Evolutionary conservation across 2,113 vertebrate species (phyloP).

Genomic region (Silurus asotus): DNA sequence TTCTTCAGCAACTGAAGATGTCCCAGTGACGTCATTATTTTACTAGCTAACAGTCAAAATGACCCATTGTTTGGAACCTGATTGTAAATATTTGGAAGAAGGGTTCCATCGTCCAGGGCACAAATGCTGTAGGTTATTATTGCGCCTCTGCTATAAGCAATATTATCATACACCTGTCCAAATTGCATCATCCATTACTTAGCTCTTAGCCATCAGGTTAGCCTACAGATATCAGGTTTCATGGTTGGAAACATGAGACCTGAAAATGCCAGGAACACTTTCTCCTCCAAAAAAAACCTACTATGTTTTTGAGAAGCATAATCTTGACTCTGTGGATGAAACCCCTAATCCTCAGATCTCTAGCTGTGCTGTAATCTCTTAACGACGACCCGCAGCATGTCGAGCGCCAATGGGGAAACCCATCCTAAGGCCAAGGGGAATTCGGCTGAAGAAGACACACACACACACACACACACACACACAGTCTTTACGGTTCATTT

Average conservation of each 20-base stretch:
- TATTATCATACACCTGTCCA: neutral
- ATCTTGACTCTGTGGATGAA: neutral
- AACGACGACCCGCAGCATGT: neutral
- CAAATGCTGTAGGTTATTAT: neutral
- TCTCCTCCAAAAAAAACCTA: neutral
- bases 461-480: conserved; percentile 3
- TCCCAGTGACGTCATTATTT: neutral
- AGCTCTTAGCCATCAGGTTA: neutral
- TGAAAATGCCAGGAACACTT: neutral
- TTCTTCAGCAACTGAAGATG: neutral
- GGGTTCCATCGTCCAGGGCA: neutral
- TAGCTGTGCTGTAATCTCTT: conserved; percentile 24
- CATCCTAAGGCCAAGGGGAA: neutral
- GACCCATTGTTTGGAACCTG: neutral
- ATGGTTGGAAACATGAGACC: neutral
- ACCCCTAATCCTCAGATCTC: conserved; percentile 6
- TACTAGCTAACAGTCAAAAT: neutral
- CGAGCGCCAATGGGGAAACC: neutral
- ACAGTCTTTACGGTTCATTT: neutral
- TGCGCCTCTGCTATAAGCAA: neutral
- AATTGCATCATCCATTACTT: neutral
- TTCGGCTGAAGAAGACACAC: neutral
- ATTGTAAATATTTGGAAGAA: neutral
- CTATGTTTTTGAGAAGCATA: neutral
- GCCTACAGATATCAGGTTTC: no score